Evolutionary conservation across 2,797 vertebrate genomes (phyloP), one percentile per base, ranked within the genome.

Genomic region (Knipowitschia caucasica): DNA sequence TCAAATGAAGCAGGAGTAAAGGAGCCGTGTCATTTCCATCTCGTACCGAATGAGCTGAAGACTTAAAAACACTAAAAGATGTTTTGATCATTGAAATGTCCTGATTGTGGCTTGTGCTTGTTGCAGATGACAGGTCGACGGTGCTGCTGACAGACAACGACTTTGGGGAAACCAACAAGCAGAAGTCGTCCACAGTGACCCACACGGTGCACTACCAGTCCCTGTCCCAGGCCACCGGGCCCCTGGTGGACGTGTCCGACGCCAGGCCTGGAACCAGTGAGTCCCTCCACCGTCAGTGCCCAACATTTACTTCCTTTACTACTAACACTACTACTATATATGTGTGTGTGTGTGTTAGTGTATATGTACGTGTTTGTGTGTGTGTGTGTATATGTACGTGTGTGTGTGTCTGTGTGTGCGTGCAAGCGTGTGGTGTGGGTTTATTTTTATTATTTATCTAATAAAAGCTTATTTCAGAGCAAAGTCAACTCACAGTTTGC

Each of bases 181-280:
- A 97, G 72, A 99, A 98, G 81, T 98, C 96, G n/a, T 91, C 98
- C 84, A 99, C 96, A 0, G 96, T 98, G 68, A 99, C 96, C n/a
- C 96, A 99, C 81, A 99, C 96, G 0, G 95, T 99, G 56, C 96
- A 98, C 71, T 99, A 99, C 86, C 96, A 99, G 79, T 98, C 96
- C 0, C 91, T 99, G 74, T 98, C 96, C 38, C 96, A 99, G 85
- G 94, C 95, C 71, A 99, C 96, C 0, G 96, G 96, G 58, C 96
- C 96, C 0, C 86, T 99, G 64, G 96, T 99, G 78, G 96, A 99
- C 15, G 96, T 99, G 66, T 99, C 96, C 25, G 96, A 99, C 15
- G 96, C 95, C 68, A 93, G 96, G 70, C 96, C 96, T 27, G 95
- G 96, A 90, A 99, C 96, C 61, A 99, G 96, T 96, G 91, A 98